A percentile compares a stretch with the other conserved stretches of the same genome.
phyloP scores from a whole-genome alignment of 37 sponge, comb jelly and placozoan species.

The Cliona cf. orientalis region DNA sequence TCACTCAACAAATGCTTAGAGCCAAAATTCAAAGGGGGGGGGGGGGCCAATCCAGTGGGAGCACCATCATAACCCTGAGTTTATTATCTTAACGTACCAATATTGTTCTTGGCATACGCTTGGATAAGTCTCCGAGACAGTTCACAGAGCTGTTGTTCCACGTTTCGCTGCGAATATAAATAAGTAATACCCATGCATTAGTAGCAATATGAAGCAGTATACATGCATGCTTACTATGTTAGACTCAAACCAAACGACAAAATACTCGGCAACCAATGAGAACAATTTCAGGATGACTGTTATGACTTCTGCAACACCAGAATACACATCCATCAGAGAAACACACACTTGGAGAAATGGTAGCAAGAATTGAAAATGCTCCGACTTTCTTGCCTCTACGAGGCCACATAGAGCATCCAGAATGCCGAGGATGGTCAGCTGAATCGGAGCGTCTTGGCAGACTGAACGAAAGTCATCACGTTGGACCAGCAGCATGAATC shows the following conservation, averaged over 20 bases:
- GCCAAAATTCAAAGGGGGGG: too few species aligned
- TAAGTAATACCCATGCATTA: not conserved
- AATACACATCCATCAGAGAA: slow-evolving; percentile 38
- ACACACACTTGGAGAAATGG: slow-evolving; percentile 42
- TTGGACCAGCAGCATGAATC: slow-evolving; percentile 34
- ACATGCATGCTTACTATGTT: not conserved
- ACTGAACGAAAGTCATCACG: slow-evolving; percentile 9
- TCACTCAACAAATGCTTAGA: too few species aligned
- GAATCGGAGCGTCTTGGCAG: slow-evolving; percentile 6
- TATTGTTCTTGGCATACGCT: slow-evolving; percentile 56
- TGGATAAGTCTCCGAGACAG: slow-evolving; percentile 51
- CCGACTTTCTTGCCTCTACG: not conserved
- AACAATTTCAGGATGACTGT: slow-evolving; percentile 60
- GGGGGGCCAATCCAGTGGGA: too few species aligned
- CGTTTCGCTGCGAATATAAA: slow-evolving; percentile 16
- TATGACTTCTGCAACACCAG: slow-evolving; percentile 27
- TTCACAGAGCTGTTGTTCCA: slow-evolving; percentile 46
- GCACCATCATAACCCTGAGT: too few species aligned
- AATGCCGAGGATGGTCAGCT: slow-evolving; percentile 24
- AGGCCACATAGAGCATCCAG: slow-evolving; percentile 70
- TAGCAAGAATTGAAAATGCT: slow-evolving; percentile 36
- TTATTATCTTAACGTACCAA: slow-evolving; percentile 18
- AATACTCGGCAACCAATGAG: slow-evolving; percentile 48
- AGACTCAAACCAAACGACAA: slow-evolving; percentile 40
- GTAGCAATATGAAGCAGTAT: not conserved